Percentiles rank a stretch among this genome's conserved stretches.
phyloP scores from a whole-genome alignment of 2,797 vertebrate genomes.

The Petrocephalus sullivani region DNA sequence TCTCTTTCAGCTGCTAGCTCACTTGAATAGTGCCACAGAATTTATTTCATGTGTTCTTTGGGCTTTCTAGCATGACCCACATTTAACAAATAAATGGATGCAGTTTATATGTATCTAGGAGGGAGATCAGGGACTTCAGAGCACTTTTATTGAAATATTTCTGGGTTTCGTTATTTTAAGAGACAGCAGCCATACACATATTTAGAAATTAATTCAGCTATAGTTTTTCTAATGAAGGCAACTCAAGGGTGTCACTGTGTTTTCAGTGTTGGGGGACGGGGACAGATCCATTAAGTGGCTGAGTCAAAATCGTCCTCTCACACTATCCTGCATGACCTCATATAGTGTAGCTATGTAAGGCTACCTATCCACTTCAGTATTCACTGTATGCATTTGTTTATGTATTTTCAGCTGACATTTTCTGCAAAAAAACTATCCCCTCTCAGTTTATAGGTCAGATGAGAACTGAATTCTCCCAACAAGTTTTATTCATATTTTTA shows the following conservation, averaged over 20 bases:
- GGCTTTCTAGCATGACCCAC: neutral
- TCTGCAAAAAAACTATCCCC: no score
- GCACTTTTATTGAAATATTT: neutral
- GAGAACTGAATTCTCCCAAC: neutral
- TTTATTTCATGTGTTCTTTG: neutral
- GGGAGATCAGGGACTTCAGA: neutral
- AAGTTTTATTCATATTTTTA: neutral
- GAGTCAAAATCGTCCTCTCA: neutral
- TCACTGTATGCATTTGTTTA: no score
- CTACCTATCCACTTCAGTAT: no score
- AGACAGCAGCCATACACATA: neutral
- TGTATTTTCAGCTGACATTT: no score
- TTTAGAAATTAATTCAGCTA: neutral
- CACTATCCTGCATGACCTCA: neutral
- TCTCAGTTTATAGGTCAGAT: neutral
- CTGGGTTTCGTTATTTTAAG: neutral
- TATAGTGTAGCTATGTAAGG: neutral
- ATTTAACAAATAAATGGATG: neutral
- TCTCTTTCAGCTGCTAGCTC: neutral
- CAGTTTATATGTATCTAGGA: neutral
- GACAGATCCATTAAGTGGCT: neutral
- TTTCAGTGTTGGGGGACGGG: neutral
- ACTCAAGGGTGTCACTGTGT: neutral
- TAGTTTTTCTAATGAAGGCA: neutral
- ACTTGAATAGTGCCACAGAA: neutral